Conservation (phyloP, 2,888 invertebrate species). For the Agrotis puta region DNA sequence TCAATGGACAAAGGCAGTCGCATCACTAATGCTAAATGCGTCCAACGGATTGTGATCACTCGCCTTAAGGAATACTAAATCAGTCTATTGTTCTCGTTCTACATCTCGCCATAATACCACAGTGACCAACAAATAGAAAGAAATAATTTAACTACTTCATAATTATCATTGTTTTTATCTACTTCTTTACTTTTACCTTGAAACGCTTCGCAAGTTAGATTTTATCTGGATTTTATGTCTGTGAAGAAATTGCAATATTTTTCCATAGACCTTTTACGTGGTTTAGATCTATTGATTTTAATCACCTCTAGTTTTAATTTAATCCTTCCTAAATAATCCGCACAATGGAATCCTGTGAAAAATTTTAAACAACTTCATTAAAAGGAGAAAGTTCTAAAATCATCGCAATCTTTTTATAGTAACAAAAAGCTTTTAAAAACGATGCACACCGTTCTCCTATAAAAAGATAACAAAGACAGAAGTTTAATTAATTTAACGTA, state of each 20-base stretch:
- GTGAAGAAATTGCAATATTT: too few relatives aligned
- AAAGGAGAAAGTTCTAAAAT: too few relatives aligned
- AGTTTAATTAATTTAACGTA: slow-evolving; percentile 24
- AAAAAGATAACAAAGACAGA: slow-evolving; percentile 16
- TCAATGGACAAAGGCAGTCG: slow-evolving; percentile 41
- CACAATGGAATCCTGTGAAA: neutral
- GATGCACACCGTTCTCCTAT: slow-evolving; percentile 1
- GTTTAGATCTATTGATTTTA: neutral
- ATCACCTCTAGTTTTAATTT: neutral
- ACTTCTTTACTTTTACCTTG: slow-evolving; percentile 25
- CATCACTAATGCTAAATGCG: slow-evolving; percentile 35
- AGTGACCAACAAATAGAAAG: slow-evolving; percentile 11
- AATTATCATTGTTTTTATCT: slow-evolving; percentile 31
- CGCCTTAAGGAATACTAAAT: slow-evolving; percentile 63
- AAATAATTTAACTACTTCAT: slow-evolving; percentile 23
- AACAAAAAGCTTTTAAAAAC: slow-evolving; percentile 6
- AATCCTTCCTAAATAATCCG: neutral
- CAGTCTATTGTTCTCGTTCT: slow-evolving; percentile 60
- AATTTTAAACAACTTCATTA: too few relatives aligned
- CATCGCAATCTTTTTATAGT: neutral
- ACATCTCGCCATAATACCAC: slow-evolving; percentile 24
- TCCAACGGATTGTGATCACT: slow-evolving; percentile 52
- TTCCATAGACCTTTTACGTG: neutral
- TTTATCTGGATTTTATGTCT: neutral
- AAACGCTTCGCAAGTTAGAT: slow-evolving; percentile 1